Conservation (phyloP, 2,888 invertebrate species). For the Pilophorus perplexus region DNA sequence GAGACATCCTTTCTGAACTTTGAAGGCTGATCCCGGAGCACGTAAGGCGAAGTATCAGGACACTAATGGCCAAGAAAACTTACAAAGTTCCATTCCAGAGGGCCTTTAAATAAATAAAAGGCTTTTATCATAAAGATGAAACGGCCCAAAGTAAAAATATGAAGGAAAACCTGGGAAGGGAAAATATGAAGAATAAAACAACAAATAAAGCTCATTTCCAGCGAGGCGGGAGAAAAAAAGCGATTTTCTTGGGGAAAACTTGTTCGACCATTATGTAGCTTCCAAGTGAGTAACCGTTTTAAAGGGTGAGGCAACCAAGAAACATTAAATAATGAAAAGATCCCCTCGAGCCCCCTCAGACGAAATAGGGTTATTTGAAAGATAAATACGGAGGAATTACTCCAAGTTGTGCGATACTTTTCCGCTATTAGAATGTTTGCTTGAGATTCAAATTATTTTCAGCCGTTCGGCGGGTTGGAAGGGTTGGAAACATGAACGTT, state of each 20-base stretch:
- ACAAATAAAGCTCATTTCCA: constrained; percentile 14
- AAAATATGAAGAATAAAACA: neutral
- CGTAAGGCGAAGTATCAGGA: too few relatives aligned
- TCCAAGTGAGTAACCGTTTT: constrained; percentile 36
- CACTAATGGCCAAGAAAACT: too few relatives aligned
- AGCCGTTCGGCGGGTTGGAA: too few relatives aligned
- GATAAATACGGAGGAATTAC: constrained; percentile 28
- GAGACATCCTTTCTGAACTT: too few relatives aligned
- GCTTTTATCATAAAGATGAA: too few relatives aligned
- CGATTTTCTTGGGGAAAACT: constrained; percentile 16
- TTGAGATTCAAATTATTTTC: neutral
- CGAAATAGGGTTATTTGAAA: constrained; percentile 30
- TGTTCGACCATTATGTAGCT: constrained; percentile 32
- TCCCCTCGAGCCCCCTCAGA: constrained; percentile 9
- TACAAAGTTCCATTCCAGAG: too few relatives aligned
- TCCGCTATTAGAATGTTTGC: constrained; percentile 15
- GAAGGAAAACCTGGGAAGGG: neutral
- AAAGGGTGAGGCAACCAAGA: constrained; percentile 19
- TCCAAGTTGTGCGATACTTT: constrained; percentile 19
- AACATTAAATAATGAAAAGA: constrained; percentile 36
- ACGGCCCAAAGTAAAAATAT: too few relatives aligned
- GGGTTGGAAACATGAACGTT: neutral
- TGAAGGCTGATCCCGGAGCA: too few relatives aligned
- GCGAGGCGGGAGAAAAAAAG: neutral
- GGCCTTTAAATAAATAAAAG: too few relatives aligned